A percentile compares a stretch with the other conserved stretches of the same genome.
Conservation (phyloP, 1,140 invertebrate genomes). For the Akabosia matsudoensis region DNA sequence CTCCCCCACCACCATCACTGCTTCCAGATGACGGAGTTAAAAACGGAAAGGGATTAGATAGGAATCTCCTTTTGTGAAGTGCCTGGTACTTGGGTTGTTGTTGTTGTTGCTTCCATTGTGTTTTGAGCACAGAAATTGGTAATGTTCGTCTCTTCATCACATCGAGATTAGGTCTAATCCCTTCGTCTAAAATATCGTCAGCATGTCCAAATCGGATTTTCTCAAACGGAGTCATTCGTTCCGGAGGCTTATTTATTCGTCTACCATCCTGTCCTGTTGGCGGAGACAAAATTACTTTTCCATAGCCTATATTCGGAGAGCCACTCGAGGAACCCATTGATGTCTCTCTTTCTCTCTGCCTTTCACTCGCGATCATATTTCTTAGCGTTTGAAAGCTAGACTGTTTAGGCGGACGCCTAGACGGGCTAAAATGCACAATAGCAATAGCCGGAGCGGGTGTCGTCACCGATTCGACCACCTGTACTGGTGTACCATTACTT, state of each 20-base stretch:
- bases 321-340: slow-evolving; percentile 53
- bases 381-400: slow-evolving; percentile 38
- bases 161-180: slow-evolving; percentile 20
- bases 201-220: slow-evolving; percentile 46
- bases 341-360: slow-evolving; percentile 20
- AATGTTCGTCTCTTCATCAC: slow-evolving; percentile 32
- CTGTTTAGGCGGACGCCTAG: slow-evolving; percentile 18
- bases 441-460: slow-evolving; percentile 8
- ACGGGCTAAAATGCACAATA: slow-evolving; percentile 31
- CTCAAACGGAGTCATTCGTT: slow-evolving; percentile 47
- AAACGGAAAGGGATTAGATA: background rate
- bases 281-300: slow-evolving; percentile 41
- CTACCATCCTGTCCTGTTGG: slow-evolving; percentile 42
- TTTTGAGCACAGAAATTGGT: slow-evolving; percentile 7
- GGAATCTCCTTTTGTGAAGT: slow-evolving; percentile 18
- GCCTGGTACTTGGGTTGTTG: too few species aligned
- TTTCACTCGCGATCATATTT: slow-evolving; percentile 33
- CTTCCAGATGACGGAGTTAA: background rate
- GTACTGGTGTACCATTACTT: background rate
- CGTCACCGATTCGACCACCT: background rate
- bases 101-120: background rate
- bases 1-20: background rate
- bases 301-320: slow-evolving; percentile 50
- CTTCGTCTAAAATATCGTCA: slow-evolving; percentile 37
- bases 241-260: slow-evolving; percentile 43